Evolutionary conservation across 2,888 invertebrate genomes (phyloP), one percentile per base, ranked within the genome.

Genomic region (Salpingus planirostris): DNA sequence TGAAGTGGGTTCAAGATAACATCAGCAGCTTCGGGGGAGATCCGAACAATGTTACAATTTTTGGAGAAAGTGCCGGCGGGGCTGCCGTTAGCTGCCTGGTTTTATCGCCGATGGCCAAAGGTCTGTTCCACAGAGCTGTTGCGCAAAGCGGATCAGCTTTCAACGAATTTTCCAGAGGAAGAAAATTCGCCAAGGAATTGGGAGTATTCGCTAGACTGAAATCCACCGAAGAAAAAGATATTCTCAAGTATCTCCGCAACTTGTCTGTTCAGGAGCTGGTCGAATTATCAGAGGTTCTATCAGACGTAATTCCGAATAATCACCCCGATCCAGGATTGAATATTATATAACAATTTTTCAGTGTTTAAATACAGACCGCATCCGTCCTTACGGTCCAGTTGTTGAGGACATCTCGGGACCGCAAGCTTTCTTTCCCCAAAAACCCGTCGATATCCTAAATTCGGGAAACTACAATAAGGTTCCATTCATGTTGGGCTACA

Each of bases 51-150:
- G 67, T 69, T 3, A 69, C 68, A 0, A 51, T 69, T 2, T 65
- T 69, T 41, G 69, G 69, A 1, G 66, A 68, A 46, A 68, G 69
- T 39, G 68, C 69, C 1, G 69, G 69, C 1, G 67, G 55, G 4
- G 62, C 60, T 14, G 62, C 67, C 11, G 23, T 23, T 64, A 66
- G 49, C 53, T 66, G 2, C 38, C 67, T 23, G 23, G 23, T 23
- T 11, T 10, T 23, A 7, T 23, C 23, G 10, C 23, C 23, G 5
- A 5, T 23, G 5, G 10, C 23, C 10, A 23, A 23, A 23, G 23
- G 23, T 10, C 23, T 36, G 13, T 36, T 36, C 11, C 59, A 61
- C 30, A 60, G 51, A 43, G 60, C 57, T 3, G 55, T 62, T 26
- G 42, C 50, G 8, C 60, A 61, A 49, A 62, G 62, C 43, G 62